Evolutionary conservation across 2,113 vertebrate genomes (phyloP).

Genomic region (Crotalus helleri): DNA sequence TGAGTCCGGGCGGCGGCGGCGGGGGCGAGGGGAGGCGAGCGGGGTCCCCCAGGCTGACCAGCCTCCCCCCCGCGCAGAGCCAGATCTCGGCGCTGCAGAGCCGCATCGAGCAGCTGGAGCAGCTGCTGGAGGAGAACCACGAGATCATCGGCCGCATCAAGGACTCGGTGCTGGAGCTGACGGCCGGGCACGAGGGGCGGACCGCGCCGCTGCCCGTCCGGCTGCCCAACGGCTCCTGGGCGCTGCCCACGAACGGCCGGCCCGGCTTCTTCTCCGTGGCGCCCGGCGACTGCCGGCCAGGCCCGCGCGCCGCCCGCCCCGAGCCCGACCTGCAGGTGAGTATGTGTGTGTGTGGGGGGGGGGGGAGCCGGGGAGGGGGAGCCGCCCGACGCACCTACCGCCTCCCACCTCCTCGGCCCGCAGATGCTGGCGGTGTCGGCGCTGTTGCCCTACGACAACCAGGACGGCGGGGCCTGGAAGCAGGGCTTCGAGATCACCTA

Average conservation of each 20-base stretch:
- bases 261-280: conserved; percentile 86
- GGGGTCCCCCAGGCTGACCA: not conserved
- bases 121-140: conserved; percentile 97
- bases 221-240: conserved; percentile 86
- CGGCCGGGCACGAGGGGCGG: conserved; percentile 73
- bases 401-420: not conserved
- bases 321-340: conserved; percentile 86
- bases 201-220: conserved; percentile 30
- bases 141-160: conserved; percentile 99
- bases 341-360: too few species aligned
- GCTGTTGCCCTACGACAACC: conserved; percentile 89
- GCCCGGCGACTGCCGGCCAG: conserved; percentile 89
- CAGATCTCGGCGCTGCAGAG: conserved; percentile 98
- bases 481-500: conserved; percentile 97
- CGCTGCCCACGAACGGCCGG: conserved; percentile 82
- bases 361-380: fast-evolving
- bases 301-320: conserved; percentile 70
- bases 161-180: conserved; percentile 97
- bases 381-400: not conserved
- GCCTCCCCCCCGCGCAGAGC: conserved; percentile 70
- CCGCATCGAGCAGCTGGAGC: conserved; percentile 96
- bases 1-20: too few species aligned
- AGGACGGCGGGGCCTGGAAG: conserved; percentile 95
- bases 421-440: conserved; percentile 92
- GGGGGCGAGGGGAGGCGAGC: not conserved